Evolutionary conservation across 2,113 vertebrate genomes (phyloP), one percentile per base, ranked within the genome.

Genomic region (Eleginops maclovinus): DNA sequence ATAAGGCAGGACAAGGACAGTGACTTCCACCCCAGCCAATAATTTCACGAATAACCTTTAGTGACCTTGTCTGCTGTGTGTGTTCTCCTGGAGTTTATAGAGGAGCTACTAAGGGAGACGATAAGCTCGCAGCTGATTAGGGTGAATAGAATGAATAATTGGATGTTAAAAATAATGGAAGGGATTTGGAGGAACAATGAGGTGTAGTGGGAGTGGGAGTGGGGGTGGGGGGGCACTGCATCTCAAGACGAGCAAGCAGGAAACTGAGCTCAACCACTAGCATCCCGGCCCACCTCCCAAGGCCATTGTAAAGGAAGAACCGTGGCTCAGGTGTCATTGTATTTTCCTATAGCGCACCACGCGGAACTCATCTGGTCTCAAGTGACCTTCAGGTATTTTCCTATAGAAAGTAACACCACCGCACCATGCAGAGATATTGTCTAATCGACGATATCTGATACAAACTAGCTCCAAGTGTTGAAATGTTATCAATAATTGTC

Each of bases 291-390:
- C 77, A 86, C 89, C 91, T 84, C 90, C 87, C 89, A 55, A 40
- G 88, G 87, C 88, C 80, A 83, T 92, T 93, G 92, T 93, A 78
- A 86, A 82, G 87, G 82, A 87, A 88, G 71, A 75, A 81, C 70
- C 2, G 19, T 50, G 80, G 82, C 83, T 93, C 92, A 40, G 88
- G 82, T 94, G 81, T 89, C 92, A 68, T 76, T 83, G 87, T 89
- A 84, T 91, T 92, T 93, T 92, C 87, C 91, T 88, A 77, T 89
- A 88, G 83, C 82, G 79, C 79, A 82, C 81, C 83, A 81, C 22
- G 67, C 55, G 44, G 86, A 86, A 82, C 86, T 75, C 68, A 43
- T 79, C 71, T 69, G 31, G 53, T 91, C 84, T 93, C 93, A 85
- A 83, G 85, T 93, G 84, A 91, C 89, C 82, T 50, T 46, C 87